These are phyloP conservation scores for Drosophila chauvacae DNA, from an alignment of 1,140 invertebrate species.

Conservation along the genomic window DNA sequence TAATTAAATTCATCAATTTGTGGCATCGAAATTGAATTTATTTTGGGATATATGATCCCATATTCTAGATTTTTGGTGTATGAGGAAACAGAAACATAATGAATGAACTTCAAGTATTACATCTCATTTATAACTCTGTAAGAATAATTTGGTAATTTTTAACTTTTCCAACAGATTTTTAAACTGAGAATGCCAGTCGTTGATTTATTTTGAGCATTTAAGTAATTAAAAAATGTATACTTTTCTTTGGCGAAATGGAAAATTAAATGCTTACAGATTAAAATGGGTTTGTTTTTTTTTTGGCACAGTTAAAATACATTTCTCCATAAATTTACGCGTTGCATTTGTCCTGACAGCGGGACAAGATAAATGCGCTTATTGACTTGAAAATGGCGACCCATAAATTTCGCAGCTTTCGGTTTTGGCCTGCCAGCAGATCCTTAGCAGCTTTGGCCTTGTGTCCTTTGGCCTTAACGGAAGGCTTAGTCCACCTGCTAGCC, in stretches of 20 bases:
- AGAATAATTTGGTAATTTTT: background rate
- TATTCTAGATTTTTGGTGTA: background rate
- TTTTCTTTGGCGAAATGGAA: background rate
- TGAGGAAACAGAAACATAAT: no score
- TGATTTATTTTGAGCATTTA: background rate
- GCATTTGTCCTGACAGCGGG: constrained; percentile 6
- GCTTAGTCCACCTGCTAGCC: constrained; percentile 30
- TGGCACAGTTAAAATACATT: background rate
- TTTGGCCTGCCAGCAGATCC: constrained; percentile 15
- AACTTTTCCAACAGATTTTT: background rate
- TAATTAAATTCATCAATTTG: constrained; percentile 8
- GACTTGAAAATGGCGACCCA: constrained; percentile 74
- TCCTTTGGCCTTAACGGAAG: constrained; percentile 3
- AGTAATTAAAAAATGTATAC: background rate
- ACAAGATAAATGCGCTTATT: constrained; percentile 81
- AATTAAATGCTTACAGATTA: background rate
- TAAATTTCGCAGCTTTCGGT: constrained; percentile 64
- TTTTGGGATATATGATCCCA: background rate
- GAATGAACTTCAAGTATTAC: no score
- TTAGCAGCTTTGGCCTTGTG: background rate
- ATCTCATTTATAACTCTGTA: no score
- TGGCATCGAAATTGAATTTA: background rate
- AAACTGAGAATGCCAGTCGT: background rate
- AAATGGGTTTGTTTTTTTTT: background rate
- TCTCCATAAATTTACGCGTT: constrained; percentile 3